These are phyloP conservation scores for Bergia puertoricense DNA, from an alignment of 92 coral and sea anemone species.

Conservation along the genomic window DNA sequence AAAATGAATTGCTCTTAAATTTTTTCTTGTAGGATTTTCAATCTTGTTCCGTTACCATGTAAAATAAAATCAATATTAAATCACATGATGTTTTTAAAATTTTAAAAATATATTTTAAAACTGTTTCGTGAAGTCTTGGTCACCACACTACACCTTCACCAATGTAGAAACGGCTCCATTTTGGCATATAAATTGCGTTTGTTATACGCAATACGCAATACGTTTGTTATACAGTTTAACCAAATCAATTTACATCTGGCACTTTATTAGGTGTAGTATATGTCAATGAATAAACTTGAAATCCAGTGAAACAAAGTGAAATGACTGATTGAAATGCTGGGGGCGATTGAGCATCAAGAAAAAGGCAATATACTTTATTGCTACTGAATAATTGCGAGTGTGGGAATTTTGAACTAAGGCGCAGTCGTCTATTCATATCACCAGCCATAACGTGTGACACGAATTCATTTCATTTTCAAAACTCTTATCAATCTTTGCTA, in stretches of 20 bases:
- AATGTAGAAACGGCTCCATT: background rate
- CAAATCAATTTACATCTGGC: background rate
- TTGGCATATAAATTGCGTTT: no score
- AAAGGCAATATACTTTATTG: no score
- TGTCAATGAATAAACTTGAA: background rate
- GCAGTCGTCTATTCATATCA: background rate
- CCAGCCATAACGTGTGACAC: background rate
- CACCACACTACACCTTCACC: background rate
- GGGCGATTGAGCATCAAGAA: background rate
- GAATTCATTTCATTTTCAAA: background rate
- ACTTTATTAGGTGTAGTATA: no score
- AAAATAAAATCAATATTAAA: no score
- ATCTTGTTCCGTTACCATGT: background rate
- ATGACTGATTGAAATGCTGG: no score
- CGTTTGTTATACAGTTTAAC: background rate
- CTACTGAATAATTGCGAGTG: background rate
- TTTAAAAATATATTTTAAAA: no score
- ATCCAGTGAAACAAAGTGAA: background rate
- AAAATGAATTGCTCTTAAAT: no score
- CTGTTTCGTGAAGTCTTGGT: background rate
- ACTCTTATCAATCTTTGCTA: background rate
- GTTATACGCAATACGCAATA: no score
- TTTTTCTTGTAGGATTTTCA: background rate
- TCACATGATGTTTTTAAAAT: background rate
- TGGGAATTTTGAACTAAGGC: background rate